Base-by-base conservation (phyloP, 2,888 invertebrate species). In the Chloroclystis v-ata region DNA sequence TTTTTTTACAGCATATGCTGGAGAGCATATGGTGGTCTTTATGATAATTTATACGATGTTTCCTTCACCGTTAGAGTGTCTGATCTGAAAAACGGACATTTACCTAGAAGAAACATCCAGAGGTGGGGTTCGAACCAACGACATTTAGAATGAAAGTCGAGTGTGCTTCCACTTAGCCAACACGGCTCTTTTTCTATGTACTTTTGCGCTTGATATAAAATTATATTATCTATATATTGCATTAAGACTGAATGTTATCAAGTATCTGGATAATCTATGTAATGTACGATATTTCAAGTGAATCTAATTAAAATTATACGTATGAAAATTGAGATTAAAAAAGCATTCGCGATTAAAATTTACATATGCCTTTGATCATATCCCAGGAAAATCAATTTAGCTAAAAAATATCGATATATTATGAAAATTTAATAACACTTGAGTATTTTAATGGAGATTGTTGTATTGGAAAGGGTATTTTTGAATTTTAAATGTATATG, bases 381-480 rank as follows among this genome's bases (percentile, higher is more conserved):
- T 48, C 16, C 1, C 28, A 28, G 37, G 12, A 14, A 43, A 48
- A 25, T 46, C 43, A 37, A 54, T 50, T 55, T 42, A 16, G 43
- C 43, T 46, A 41, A 41, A 33, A 25, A 20, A 46, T 25, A 35
- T 52, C 42, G 48, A 42, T 43, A 46, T 44, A 50, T 47, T 53
- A 50, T 40, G 44, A 47, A 49, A 48, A 50, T 56, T 50, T 43
- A 43, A 55, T 51, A 37, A 47, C 12, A 35, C 35, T 20, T 25
- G 11, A 25, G 20, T 24, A 35, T 35, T 35, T 10, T 20, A 35
- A 35, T 11, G 33, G n/a, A 9, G 29, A 24, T 30, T 9, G 12
- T 20, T 24, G 20, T 20, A 20, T 16, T 30, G 16, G 24, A 14
- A n/a, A 16, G 38, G 13, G 26, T 28, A 28, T 38, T 29, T 39